Evolutionary conservation across 2,888 invertebrate species (phyloP).

Genomic region (Kryphioiulus occultus): DNA sequence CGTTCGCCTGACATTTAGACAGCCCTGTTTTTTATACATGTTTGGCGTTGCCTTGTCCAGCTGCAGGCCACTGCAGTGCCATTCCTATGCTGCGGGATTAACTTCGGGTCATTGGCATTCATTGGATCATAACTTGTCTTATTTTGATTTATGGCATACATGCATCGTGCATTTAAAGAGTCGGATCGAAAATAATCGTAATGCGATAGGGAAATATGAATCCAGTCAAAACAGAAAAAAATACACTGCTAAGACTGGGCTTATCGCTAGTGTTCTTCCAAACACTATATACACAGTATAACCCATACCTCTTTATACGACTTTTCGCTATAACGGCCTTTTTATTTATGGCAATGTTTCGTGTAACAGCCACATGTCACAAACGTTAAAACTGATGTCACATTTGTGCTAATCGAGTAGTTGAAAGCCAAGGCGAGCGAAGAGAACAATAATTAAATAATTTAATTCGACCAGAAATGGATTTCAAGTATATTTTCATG

Average conservation of each 20-base stretch:
- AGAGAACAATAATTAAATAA: too few relatives aligned
- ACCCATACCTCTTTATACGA: too few relatives aligned
- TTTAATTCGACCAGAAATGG: too few relatives aligned
- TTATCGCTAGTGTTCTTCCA: neutral
- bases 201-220: conserved; percentile 13
- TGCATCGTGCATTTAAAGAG: conserved; percentile 29
- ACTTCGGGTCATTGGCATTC: conserved; percentile 36
- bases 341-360: too few relatives aligned
- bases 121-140: conserved; percentile 39
- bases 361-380: too few relatives aligned
- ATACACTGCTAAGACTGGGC: neutral
- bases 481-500: too few relatives aligned
- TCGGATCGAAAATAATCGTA: neutral
- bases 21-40: neutral
- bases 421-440: too few relatives aligned
- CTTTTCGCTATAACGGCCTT: too few relatives aligned
- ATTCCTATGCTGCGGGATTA: neutral
- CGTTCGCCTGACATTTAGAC: conserved; percentile 1
- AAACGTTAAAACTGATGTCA: too few relatives aligned
- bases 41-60: neutral
- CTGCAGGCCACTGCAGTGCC: conserved; percentile 37
- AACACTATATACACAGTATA: too few relatives aligned
- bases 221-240: neutral
- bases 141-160: conserved; percentile 33
- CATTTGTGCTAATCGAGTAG: too few relatives aligned